phyloP scores from a whole-genome alignment of 2,797 vertebrate species.

The Discoglossus pictus region DNA sequence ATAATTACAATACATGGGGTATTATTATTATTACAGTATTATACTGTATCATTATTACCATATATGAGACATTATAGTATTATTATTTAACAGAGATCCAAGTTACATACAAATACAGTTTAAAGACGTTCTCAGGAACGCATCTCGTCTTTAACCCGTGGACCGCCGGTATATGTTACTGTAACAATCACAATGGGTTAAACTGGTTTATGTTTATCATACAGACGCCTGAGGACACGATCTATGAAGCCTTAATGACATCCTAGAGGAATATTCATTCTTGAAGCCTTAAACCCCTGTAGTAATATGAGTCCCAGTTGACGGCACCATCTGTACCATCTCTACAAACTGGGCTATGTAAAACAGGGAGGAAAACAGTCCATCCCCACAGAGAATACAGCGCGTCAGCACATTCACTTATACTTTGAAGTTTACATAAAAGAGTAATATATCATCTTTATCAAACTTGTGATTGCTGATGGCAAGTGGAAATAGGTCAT shows the following conservation, averaged over 20 bases:
- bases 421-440: conserved; percentile 3
- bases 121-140: too few species aligned
- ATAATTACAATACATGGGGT: too few species aligned
- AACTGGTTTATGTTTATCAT: conserved; percentile 8
- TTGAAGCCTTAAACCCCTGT: conserved; percentile 25
- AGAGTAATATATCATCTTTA: neutral
- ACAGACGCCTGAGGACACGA: neutral
- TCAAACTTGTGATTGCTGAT: neutral
- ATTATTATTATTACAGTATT: too few species aligned
- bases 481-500: too few species aligned
- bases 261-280: conserved; percentile 39
- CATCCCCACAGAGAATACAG: neutral
- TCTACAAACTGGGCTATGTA: neutral
- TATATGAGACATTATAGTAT: too few species aligned
- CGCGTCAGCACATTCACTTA: neutral
- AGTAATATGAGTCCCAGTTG: conserved; percentile 15
- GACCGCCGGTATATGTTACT: too few species aligned
- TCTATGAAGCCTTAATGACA: conserved; percentile 28
- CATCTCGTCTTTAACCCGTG: too few species aligned
- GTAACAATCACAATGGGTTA: neutral
- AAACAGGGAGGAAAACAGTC: conserved; percentile 20
- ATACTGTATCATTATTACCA: too few species aligned
- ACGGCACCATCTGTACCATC: neutral
- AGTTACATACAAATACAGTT: too few species aligned
- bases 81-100: too few species aligned